Evolutionary conservation across 2,888 invertebrate genomes (phyloP), one percentile per base, ranked within the genome.

Genomic region (Dione vanillae): DNA sequence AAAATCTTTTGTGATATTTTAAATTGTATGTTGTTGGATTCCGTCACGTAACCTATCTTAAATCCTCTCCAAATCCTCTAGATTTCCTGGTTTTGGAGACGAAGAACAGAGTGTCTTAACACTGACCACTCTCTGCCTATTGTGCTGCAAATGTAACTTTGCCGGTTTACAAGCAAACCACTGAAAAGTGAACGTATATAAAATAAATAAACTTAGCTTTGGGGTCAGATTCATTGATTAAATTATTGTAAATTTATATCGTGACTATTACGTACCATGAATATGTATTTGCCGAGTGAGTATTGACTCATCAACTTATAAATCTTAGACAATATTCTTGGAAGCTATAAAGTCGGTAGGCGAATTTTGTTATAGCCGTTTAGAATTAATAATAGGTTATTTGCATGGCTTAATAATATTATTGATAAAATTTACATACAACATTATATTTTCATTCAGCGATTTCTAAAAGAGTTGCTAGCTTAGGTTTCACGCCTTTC

Each of bases 321-420:
- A 20, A 59, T 70, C 35, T 59, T 68, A 59, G 52, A 61, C 49
- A 49, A 41, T 47, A 43, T 71, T 65, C 68, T 65, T 11, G 27
- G 68, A 68, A 68, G 65, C 51, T 49, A 59, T 67, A 43, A 67
- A 64, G 16, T 37, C 61, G 49, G 68, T 69, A 62, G 54, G 65
- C 54, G 59, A 69, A 71, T 72, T 67, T 40, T 54, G 43, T 72
- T 65, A 59, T 49, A 45, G 52, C 35, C 52, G 59, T 67, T 68
- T 19, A 40, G 40, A 51, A 65, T 70, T 49, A 61, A 56, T 58
- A 69, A 54, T 54, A 71, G 67, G 52, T 37, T 62, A 67, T 58
- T 70, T 67, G 67, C 56, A 67, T 67, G 40, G 43, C 49, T 56
- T 64, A 67, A 67, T 51, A 41, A 54, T 45, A 56, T 66, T 62